A percentile compares a stretch with the other conserved stretches of the same genome.
phyloP scores from a whole-genome alignment of 1,140 invertebrate genomes.

The Apis laboriosa region DNA sequence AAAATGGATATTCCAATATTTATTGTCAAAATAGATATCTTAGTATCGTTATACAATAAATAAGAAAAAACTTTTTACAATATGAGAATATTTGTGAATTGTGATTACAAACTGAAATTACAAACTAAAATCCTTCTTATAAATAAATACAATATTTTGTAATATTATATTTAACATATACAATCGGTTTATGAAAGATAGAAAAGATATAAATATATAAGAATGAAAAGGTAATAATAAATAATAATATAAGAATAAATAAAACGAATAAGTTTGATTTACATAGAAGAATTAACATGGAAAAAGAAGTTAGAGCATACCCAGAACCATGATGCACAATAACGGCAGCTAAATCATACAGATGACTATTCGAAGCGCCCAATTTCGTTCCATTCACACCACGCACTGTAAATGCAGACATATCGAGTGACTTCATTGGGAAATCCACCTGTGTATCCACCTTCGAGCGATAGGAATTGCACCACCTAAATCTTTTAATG shows the following conservation, averaged over 20 bases:
- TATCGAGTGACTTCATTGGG: slow-evolving; percentile 88
- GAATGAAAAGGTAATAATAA: no score
- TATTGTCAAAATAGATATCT: neutral
- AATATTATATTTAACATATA: neutral
- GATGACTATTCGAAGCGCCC: slow-evolving; percentile 83
- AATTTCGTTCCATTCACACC: slow-evolving; percentile 86
- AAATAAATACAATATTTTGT: neutral
- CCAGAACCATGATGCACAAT: slow-evolving; percentile 93
- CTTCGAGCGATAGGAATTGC: slow-evolving; percentile 89
- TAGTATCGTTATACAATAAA: neutral
- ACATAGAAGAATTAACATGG: neutral
- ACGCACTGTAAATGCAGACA: slow-evolving; percentile 89
- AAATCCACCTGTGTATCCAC: slow-evolving; percentile 91
- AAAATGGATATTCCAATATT: slow-evolving; percentile 62
- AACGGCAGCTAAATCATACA: slow-evolving; percentile 92
- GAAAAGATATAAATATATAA: no score
- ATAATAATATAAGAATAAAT: no score
- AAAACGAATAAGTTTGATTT: neutral
- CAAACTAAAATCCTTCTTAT: no score
- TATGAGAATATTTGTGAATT: neutral
- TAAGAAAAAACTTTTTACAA: neutral
- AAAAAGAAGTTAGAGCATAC: slow-evolving; percentile 73
- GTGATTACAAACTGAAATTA: neutral
- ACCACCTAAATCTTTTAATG: slow-evolving; percentile 93
- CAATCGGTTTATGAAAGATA: neutral